Base-by-base conservation (phyloP, 2,888 invertebrate species). In the Andrena hattorfiana region DNA sequence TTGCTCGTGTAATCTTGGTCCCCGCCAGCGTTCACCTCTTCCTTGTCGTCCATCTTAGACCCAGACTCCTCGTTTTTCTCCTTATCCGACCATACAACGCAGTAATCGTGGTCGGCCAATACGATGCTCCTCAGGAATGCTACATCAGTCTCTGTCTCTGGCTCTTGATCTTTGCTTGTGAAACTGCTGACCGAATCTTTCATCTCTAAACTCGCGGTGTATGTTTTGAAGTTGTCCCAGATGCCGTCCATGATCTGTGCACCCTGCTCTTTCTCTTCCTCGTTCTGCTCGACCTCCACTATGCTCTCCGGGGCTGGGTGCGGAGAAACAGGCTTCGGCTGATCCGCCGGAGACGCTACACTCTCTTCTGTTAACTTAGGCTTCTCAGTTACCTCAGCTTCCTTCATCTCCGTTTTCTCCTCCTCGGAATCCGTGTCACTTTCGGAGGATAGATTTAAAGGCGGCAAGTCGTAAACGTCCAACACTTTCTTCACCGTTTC, bases 191-290 rank as follows among this genome's bases (percentile, higher is more conserved):
- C 56, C 0, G 85, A 71, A 2, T 91, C 89, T 4, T 89, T 84
- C 66, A 87, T 96, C 87, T 96, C 96, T 79, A 96, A 95, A 90
- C 96, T 96, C 49, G 96, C 97, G 91, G 97, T 96, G 91, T 97
- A 97, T 75, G 96, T 96, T 91, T 97, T 96, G 89, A 97, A 97
- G 91, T 97, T 97, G 91, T 97, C 96, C 97, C 97, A 97, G 90
- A 97, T 96, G 68, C 96, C 96, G 89, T 96, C 95, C 90, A 97
- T 95, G 86, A 96, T 95, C 81, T 95, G 95, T 16, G 95, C 95
- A n/a, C 96, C 95, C 84, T 96, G 95, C 56, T 94, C 92, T 71
- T 95, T 95, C 66, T 95, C 95, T 8, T 92, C 92, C 42, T 91
- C 92, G 60, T 92, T 91, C n/a, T 87, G 85, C 68, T 93, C 92